Conservation (phyloP, 2,797 vertebrate species). For the Chiloscyllium punctatum region DNA sequence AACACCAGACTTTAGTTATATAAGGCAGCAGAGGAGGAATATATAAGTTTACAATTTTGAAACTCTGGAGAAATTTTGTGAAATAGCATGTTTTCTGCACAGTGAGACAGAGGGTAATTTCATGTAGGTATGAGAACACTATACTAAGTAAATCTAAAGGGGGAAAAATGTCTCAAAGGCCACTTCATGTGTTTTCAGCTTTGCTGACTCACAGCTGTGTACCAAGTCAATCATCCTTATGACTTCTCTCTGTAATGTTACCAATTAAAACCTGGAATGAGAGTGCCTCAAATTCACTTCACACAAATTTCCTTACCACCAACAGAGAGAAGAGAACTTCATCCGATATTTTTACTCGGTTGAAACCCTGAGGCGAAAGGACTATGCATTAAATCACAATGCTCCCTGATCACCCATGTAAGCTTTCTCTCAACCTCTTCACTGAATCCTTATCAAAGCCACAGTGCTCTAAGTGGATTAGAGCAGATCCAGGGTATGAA, state of each 20-base stretch:
- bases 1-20: background rate
- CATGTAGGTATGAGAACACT: background rate
- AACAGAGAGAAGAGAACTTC: background rate
- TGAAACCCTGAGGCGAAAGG: background rate
- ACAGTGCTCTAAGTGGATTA: background rate
- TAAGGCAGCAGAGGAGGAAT: background rate
- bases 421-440: background rate
- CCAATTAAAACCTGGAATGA: background rate
- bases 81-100: background rate
- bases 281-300: background rate
- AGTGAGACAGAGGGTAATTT: background rate
- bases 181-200: background rate
- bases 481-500: conserved; percentile 13
- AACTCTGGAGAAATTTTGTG: background rate
- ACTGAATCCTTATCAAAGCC: background rate
- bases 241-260: background rate
- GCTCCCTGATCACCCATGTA: background rate
- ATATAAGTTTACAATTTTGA: background rate
- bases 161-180: background rate
- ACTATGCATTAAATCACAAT: background rate
- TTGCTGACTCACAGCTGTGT: conserved; percentile 3
- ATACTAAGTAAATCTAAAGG: background rate
- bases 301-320: background rate
- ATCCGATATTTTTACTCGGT: background rate
- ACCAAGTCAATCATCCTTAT: background rate